Evolutionary conservation across 1,140 invertebrate genomes (phyloP).

Genomic region (Hestina assimilis): DNA sequence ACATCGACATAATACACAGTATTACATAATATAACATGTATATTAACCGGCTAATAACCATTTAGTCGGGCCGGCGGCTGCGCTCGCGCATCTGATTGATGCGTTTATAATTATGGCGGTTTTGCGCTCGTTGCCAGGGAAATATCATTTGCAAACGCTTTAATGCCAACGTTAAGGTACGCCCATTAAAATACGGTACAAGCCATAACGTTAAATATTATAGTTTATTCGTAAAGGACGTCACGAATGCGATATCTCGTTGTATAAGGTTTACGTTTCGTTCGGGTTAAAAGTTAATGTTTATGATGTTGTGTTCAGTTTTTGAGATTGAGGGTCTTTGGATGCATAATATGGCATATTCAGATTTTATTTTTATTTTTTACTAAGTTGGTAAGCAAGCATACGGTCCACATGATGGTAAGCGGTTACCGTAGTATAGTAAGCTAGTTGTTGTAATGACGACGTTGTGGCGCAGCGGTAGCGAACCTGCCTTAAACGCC

Average conservation of each 20-base stretch:
- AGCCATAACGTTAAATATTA: slow-evolving; percentile 19
- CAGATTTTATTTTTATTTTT: too few relatives aligned
- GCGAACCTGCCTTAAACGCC: too few relatives aligned
- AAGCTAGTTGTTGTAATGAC: too few relatives aligned
- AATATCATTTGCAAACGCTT: slow-evolving; percentile 52
- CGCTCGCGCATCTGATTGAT: slow-evolving; percentile 58
- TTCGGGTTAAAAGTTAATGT: background rate
- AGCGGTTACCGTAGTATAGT: too few relatives aligned
- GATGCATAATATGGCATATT: too few relatives aligned
- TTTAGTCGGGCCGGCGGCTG: slow-evolving; percentile 42
- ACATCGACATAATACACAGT: slow-evolving; percentile 7
- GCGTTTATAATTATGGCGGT: slow-evolving; percentile 67
- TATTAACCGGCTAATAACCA: slow-evolving; percentile 44
- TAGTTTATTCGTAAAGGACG: slow-evolving; percentile 16
- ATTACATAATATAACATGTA: slow-evolving; percentile 32
- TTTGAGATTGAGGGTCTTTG: too few relatives aligned
- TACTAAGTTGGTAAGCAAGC: too few relatives aligned
- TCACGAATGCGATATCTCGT: slow-evolving; percentile 22
- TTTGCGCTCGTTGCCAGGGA: slow-evolving; percentile 47
- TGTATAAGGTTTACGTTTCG: slow-evolving; percentile 7
- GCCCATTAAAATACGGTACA: slow-evolving; percentile 30
- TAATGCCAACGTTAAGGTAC: slow-evolving; percentile 27
- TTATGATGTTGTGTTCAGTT: too few relatives aligned
- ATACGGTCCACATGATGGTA: too few relatives aligned
- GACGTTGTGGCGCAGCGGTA: too few relatives aligned